Conservation (phyloP, 2,113 vertebrate species). For the Thamnophis sirtalis region DNA sequence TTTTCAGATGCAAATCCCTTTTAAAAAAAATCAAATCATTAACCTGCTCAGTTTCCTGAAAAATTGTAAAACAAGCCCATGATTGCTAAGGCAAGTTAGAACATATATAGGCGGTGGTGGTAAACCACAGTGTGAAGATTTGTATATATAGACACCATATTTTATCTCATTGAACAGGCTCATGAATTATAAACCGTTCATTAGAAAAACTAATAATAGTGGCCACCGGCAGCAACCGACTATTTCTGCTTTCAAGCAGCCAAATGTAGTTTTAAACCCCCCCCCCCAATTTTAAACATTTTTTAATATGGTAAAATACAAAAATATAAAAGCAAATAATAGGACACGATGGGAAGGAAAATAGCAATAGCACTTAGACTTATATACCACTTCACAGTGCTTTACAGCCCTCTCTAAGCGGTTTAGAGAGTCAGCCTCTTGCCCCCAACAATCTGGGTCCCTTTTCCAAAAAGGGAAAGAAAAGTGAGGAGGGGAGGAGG, state of each 20-base stretch:
- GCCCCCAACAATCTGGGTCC: too few species aligned
- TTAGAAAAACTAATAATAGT: not conserved
- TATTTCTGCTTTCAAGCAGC: not conserved
- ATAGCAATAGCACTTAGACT: too few species aligned
- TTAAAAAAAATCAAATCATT: not conserved
- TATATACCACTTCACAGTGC: too few species aligned
- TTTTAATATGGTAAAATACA: too few species aligned
- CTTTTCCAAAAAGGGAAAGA: too few species aligned
- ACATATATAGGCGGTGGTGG: not conserved
- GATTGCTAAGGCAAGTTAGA: not conserved
- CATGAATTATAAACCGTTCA: not conserved
- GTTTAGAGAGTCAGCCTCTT: too few species aligned
- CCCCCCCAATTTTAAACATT: too few species aligned
- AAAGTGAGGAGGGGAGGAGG: too few species aligned
- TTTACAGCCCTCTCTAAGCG: too few species aligned
- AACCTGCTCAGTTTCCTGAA: not conserved
- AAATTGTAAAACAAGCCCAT: not conserved
- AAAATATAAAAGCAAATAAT: too few species aligned
- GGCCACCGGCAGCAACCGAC: not conserved
- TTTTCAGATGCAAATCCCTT: constrained; percentile 33
- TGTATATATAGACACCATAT: not conserved
- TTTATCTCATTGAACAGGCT: not conserved
- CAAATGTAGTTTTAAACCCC: not conserved
- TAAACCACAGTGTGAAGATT: constrained; percentile 1
- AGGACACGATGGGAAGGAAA: too few species aligned